Base-by-base conservation (phyloP, 2,888 invertebrate species). In the Gastrophysa polygoni region DNA sequence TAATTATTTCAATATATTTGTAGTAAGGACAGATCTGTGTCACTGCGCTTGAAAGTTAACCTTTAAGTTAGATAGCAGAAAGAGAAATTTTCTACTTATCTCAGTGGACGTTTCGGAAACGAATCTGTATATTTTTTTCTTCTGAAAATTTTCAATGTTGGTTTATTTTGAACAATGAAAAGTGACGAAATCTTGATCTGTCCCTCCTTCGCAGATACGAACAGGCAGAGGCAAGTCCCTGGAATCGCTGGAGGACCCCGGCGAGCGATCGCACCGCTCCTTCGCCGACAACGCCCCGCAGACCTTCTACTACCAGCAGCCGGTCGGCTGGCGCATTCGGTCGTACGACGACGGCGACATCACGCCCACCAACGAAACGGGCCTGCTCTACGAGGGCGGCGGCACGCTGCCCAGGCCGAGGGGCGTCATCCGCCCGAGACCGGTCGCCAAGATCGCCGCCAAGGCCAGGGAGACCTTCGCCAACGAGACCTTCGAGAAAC, bases 271-370 rank as follows among this genome's bases (percentile, higher is more conserved):
- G 0, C 87, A 87, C 71, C 84, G 85, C 52, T 88, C 88, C 1
- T 88, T 88, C 75, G 78, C 86, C 0, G 88, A 88, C 71, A 85
- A 85, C 54, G 85, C 85, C 47, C 2, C 85, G 24, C 87, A 86
- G 78, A 86, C 87, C 66, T 87, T 86, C 66, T 83, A 81, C 74
- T 83, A 81, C 70, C 82, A 79, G 63, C 82, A 82, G 68, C 74
- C 80, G 17, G 75, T 79, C 49, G 85, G 85, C 20, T 80, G 81
- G 80, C 72, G 82, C 47, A 83, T 84, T 0, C 85, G 87, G 67
- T 90, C 91, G 66, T 93, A 92, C 79, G 94, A 95, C 79, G 95
- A 95, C 77, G 95, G 95, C 16, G 95, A 95, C 80, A 91, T 95
- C 68, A 95, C 95, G 29, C 91, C 92, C 11, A 95, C 95, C 49